Percentiles rank a stretch among this genome's conserved stretches.
Conservation (phyloP, 2,797 vertebrate genomes). For the Margarornis squamiger region DNA sequence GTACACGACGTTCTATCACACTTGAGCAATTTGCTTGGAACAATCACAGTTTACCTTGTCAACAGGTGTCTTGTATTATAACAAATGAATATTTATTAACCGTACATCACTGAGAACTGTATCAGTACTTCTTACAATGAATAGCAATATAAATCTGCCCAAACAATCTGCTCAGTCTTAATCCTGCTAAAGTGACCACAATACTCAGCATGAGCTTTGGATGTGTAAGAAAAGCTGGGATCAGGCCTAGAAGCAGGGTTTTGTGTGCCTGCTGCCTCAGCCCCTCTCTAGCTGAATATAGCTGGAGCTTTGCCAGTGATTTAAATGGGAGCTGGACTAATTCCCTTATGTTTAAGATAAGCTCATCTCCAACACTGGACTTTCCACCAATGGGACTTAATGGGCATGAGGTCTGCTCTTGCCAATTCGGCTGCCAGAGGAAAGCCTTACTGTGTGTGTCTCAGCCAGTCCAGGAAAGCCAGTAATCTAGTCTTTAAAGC, state of each 20-base stretch:
- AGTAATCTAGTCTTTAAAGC: background rate
- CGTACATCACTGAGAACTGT: background rate
- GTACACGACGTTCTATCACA: background rate
- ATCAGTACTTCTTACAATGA: background rate
- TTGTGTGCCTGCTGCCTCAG: conserved; percentile 44
- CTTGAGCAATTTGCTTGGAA: conserved; percentile 20
- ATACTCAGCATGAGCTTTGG: conserved; percentile 41
- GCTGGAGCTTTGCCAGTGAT: conserved; percentile 26
- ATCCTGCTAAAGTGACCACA: conserved; percentile 55
- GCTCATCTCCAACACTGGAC: background rate
- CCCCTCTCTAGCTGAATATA: background rate
- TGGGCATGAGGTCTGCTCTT: background rate
- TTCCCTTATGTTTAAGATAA: conserved; percentile 38
- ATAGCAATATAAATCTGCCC: conserved; percentile 25
- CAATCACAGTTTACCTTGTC: conserved; percentile 25
- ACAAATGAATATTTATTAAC: conserved; percentile 12
- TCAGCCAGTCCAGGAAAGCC: background rate
- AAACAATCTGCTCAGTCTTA: conserved; percentile 25
- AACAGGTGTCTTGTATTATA: conserved; percentile 27
- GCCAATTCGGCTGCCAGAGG: background rate
- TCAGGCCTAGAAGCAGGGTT: conserved; percentile 30
- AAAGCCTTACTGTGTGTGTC: background rate
- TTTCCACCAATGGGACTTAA: background rate
- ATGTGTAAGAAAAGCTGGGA: conserved; percentile 16
- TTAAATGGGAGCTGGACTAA: conserved; percentile 40